These are phyloP conservation scores for Cotesia typhae DNA, from an alignment of 1,140 invertebrate genomes.

Conservation along the genomic window DNA sequence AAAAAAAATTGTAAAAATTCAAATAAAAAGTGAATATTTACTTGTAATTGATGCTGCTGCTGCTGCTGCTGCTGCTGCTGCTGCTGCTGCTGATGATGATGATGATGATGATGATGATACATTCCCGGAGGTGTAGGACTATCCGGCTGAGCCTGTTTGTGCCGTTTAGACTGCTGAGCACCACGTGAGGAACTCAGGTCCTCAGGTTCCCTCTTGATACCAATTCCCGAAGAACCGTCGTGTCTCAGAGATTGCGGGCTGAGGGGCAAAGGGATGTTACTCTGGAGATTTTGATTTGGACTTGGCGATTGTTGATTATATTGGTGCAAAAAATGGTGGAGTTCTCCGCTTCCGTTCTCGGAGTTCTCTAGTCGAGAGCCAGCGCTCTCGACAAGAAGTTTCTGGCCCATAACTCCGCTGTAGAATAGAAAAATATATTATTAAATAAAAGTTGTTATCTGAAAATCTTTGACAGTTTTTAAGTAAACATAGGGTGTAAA, in stretches of 20 bases:
- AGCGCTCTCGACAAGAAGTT: conserved; percentile 61
- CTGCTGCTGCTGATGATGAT: conserved; percentile 55
- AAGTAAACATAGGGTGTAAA: too few species aligned
- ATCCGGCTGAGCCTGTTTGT: conserved; percentile 61
- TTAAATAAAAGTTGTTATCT: too few species aligned
- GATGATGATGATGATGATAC: conserved; percentile 67
- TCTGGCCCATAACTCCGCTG: conserved; percentile 65
- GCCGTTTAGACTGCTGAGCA: conserved; percentile 65
- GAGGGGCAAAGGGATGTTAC: conserved; percentile 60
- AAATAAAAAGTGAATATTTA: neutral
- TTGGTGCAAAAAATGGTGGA: conserved; percentile 70
- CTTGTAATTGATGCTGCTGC: neutral
- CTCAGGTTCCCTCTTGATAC: conserved; percentile 74
- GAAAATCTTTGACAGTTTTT: too few species aligned
- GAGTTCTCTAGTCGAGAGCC: conserved; percentile 68
- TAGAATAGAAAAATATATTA: conserved; percentile 35
- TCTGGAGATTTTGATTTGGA: conserved; percentile 59
- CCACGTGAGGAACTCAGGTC: conserved; percentile 69
- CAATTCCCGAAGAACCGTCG: conserved; percentile 57
- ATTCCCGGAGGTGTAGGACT: conserved; percentile 70
- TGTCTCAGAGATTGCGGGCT: conserved; percentile 62
- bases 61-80: neutral
- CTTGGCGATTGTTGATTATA: conserved; percentile 72
- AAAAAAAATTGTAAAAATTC: too few species aligned
- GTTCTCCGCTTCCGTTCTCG: conserved; percentile 66